These are phyloP conservation scores for Dicentrarchus labrax DNA, from an alignment of 2,113 vertebrate genomes.

Conservation along the genomic window DNA sequence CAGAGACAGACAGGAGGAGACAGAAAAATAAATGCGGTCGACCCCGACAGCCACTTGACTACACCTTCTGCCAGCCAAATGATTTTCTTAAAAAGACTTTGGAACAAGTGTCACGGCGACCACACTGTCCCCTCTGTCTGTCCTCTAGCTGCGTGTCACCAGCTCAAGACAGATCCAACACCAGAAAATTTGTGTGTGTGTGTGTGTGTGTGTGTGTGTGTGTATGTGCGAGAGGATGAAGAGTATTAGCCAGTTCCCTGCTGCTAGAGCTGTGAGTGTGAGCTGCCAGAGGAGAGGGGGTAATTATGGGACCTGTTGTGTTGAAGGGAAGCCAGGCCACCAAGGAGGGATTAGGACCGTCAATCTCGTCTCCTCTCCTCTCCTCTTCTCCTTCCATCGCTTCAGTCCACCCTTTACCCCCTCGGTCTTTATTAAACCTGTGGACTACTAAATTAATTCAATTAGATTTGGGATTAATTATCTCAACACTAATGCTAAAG, in stretches of 20 bases:
- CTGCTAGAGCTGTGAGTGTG: conserved; percentile 89
- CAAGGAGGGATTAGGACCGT: conserved; percentile 91
- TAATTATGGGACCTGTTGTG: conserved; percentile 96
- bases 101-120: conserved; percentile 58
- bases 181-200: conserved; percentile 59
- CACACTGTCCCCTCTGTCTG: conserved; percentile 68
- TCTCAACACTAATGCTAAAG: neutral
- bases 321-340: conserved; percentile 92
- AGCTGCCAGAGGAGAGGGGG: conserved; percentile 92
- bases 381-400: conserved; percentile 23
- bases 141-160: conserved; percentile 72
- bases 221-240: conserved; percentile 83
- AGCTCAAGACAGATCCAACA: conserved; percentile 71
- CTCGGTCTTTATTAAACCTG: conserved; percentile 31
- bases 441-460: conserved; percentile 2
- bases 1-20: conserved; percentile 64
- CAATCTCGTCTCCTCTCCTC: conserved; percentile 79
- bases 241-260: conserved; percentile 94
- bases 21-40: conserved; percentile 40
- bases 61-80: conserved; percentile 61
- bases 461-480: neutral
- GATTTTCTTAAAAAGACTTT: conserved; percentile 56
- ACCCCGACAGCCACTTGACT: conserved; percentile 55
- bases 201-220: conserved; percentile 52
- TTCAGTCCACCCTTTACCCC: neutral